These are phyloP conservation scores for Parochlus steinenii DNA, from an alignment of 2,888 invertebrate species.

Conservation along the genomic window DNA sequence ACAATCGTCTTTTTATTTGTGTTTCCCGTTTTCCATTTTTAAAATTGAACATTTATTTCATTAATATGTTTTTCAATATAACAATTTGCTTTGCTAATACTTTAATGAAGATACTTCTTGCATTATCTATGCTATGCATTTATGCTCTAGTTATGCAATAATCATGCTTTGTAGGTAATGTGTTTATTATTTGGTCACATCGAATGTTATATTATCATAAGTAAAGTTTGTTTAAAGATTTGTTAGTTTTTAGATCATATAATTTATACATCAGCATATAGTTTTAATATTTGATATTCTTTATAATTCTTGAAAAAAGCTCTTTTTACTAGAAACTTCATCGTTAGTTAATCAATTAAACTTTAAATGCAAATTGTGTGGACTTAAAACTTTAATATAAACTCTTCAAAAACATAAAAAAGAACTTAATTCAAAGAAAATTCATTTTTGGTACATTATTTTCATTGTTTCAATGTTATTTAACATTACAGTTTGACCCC, in stretches of 20 bases:
- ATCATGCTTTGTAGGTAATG: too few species aligned
- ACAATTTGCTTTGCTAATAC: too few species aligned
- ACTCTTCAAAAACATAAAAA: conserved; percentile 3
- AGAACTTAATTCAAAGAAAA: conserved; percentile 3
- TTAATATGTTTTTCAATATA: conserved; percentile 12
- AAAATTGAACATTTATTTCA: conserved; percentile 13
- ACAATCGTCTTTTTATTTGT: conserved; percentile 12
- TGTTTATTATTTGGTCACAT: neutral
- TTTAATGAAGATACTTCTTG: too few species aligned
- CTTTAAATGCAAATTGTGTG: too few species aligned
- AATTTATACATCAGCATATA: neutral
- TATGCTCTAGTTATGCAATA: too few species aligned
- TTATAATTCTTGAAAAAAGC: neutral
- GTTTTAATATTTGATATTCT: neutral
- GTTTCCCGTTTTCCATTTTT: conserved; percentile 10
- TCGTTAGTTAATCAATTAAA: too few species aligned
- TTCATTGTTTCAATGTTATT: neutral
- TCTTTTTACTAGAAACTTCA: too few species aligned
- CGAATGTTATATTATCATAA: conserved; percentile 1
- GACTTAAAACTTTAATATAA: too few species aligned
- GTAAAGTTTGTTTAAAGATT: conserved; percentile 1
- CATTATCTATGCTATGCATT: too few species aligned
- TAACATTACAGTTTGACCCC: conserved; percentile 12
- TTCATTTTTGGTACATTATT: conserved; percentile 3
- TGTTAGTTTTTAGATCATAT: neutral